A percentile compares a stretch with the other conserved stretches of the same genome.
Evolutionary conservation across 2,113 vertebrate genomes (phyloP).

Genomic region (Macrotis lagotis): DNA sequence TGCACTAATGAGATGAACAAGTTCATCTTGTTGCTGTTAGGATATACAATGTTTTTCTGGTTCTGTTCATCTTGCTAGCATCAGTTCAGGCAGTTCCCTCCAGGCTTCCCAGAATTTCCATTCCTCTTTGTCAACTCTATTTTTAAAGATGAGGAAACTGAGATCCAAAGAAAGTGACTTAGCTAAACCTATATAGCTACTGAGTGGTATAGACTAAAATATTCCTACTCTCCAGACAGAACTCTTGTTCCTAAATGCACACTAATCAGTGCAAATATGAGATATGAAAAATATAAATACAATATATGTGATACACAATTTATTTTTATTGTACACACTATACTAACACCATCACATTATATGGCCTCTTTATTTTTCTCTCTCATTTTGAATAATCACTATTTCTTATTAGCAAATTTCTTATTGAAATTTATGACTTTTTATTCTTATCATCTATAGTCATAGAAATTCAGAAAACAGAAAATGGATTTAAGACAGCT

Average conservation of each 20-base stretch:
- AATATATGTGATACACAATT: neutral
- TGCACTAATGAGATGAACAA: no score
- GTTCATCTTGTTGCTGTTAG: no score
- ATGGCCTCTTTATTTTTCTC: neutral
- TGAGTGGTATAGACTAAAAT: neutral
- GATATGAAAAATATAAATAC: neutral
- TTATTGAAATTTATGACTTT: conserved; percentile 58
- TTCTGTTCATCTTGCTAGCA: no score
- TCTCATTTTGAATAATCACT: conserved; percentile 50
- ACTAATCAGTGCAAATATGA: neutral
- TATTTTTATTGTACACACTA: neutral
- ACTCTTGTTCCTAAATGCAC: neutral
- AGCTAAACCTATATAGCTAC: neutral
- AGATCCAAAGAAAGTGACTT: neutral
- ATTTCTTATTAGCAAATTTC: conserved; percentile 43
- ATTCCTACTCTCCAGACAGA: neutral
- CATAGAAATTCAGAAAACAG: neutral
- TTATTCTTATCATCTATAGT: conserved; percentile 39
- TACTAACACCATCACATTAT: neutral
- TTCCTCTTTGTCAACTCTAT: neutral
- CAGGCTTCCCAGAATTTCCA: no score
- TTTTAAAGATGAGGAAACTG: neutral
- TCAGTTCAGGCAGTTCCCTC: no score
- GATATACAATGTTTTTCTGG: no score
- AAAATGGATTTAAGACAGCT: conserved; percentile 16